Conservation (phyloP, 2,888 invertebrate species). For the Cordylochernes scorpioides region DNA sequence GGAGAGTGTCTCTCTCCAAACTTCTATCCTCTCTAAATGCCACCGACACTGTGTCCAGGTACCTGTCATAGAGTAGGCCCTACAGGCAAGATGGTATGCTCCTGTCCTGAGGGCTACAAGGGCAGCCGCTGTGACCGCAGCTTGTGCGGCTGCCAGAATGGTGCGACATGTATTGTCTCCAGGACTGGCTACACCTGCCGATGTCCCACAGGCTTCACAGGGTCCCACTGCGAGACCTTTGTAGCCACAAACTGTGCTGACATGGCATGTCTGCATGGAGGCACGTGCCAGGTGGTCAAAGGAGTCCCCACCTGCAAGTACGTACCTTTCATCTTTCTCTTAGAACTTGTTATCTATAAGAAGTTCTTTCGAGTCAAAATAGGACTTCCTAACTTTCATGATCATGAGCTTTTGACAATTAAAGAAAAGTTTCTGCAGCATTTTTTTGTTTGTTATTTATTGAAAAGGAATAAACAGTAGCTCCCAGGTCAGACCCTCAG, state of each 20-base stretch:
- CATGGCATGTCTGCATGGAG: slow-evolving; percentile 27
- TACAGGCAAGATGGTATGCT: slow-evolving; percentile 23
- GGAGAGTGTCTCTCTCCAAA: no score
- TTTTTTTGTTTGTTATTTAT: no score
- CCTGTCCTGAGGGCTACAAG: slow-evolving; percentile 24
- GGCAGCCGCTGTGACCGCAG: slow-evolving; percentile 30
- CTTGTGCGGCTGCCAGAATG: slow-evolving; percentile 24
- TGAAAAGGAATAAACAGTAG: no score
- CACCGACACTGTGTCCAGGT: no score
- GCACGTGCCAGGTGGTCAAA: slow-evolving; percentile 27
- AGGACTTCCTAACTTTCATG: not conserved
- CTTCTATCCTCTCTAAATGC: no score
- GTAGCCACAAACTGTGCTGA: slow-evolving; percentile 10
- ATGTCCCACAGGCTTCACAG: slow-evolving; percentile 23
- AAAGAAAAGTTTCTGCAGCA: no score
- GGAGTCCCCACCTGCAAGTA: slow-evolving; percentile 26
- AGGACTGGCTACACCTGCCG: slow-evolving; percentile 15
- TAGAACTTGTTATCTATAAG: slow-evolving; percentile 1
- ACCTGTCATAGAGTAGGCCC: slow-evolving; percentile 13
- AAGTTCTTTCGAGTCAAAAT: not conserved
- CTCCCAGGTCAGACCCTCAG: no score
- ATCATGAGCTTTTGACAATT: no score
- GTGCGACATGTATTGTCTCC: slow-evolving; percentile 24
- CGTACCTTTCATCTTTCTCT: slow-evolving; percentile 3
- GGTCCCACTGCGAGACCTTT: slow-evolving; percentile 12